Percentiles rank a stretch among this genome's conserved stretches.
These are phyloP conservation scores for Drosophila rufa DNA, from an alignment of 1,140 invertebrate species.

Conservation along the genomic window DNA sequence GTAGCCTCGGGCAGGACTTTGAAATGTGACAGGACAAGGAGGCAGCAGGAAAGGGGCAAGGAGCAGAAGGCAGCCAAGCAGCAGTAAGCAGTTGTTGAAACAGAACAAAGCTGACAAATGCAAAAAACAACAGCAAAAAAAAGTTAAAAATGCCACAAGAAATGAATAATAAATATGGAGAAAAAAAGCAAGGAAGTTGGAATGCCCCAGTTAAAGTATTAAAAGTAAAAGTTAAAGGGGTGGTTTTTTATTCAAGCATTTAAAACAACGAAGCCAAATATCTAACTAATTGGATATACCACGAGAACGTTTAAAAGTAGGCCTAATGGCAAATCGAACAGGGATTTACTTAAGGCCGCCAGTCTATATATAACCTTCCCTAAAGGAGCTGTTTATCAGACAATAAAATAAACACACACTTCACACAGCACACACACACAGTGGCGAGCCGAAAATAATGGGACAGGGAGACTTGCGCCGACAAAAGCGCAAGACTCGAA, in stretches of 20 bases:
- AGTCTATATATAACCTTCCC: conserved; percentile 12
- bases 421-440: conserved; percentile 5
- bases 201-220: conserved; percentile 18
- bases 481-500: conserved; percentile 39
- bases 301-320: not conserved
- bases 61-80: conserved; percentile 22
- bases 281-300: not conserved
- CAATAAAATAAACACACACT: conserved; percentile 83
- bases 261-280: not conserved
- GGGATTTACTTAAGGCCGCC: not conserved
- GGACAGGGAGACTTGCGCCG: conserved; percentile 4
- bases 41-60: conserved; percentile 17
- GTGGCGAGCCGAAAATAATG: conserved; percentile 9
- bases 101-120: conserved; percentile 48
- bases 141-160: conserved; percentile 53
- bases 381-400: conserved; percentile 76
- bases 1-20: conserved; percentile 39
- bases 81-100: conserved; percentile 52
- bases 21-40: conserved; percentile 38
- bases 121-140: conserved; percentile 9
- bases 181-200: conserved; percentile 6
- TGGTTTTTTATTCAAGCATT: not conserved
- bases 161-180: conserved; percentile 68
- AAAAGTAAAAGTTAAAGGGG: conserved; percentile 27
- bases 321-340: not conserved